These are phyloP conservation scores for Bolinopsis microptera DNA, from an alignment of 37 sponge, comb jelly and placozoan genomes.

Conservation along the genomic window DNA sequence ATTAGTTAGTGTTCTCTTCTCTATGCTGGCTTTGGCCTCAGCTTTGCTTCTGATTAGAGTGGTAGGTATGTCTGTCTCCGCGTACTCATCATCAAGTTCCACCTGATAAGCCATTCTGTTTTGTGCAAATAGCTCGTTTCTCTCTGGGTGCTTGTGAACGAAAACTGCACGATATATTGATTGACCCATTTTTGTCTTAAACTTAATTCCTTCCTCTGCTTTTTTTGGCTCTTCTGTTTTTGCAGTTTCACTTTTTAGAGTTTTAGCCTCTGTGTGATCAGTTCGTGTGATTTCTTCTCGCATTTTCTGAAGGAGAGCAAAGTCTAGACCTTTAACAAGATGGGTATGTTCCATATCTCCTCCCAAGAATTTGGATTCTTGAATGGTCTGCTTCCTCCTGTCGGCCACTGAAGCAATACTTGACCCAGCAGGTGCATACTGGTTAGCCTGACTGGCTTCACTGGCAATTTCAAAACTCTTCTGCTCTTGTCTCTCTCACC, in stretches of 20 bases:
- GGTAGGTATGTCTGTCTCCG: conserved; percentile 94
- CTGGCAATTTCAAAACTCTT: conserved; percentile 46
- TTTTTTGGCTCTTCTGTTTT: background rate
- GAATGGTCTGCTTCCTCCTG: conserved; percentile 80
- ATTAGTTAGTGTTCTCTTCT: conserved; percentile 72
- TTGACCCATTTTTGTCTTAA: conserved; percentile 77
- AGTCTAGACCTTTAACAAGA: conserved; percentile 98
- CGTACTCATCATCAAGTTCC: conserved; percentile 93
- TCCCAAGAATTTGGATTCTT: conserved; percentile 94
- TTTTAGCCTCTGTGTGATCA: conserved; percentile 21
- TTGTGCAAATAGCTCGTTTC: conserved; percentile 90
- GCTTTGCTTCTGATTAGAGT: conserved; percentile 94
- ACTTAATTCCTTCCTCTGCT: conserved; percentile 69
- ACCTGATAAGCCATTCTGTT: conserved; percentile 98
- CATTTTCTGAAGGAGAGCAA: conserved; percentile 94
- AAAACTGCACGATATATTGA: conserved; percentile 81
- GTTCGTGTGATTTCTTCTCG: conserved; percentile 27
- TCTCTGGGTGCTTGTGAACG: conserved; percentile 73
- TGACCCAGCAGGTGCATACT: conserved; percentile 49
- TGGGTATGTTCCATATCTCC: conserved; percentile 99
- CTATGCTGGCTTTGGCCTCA: conserved; percentile 68
- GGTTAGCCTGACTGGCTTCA: background rate
- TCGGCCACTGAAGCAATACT: conserved; percentile 68
- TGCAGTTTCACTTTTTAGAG: background rate
- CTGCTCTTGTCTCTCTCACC: conserved; percentile 39